Percentiles rank a stretch among this genome's conserved stretches.
phyloP scores from a whole-genome alignment of 2,113 vertebrate species.

The Serinus canaria region DNA sequence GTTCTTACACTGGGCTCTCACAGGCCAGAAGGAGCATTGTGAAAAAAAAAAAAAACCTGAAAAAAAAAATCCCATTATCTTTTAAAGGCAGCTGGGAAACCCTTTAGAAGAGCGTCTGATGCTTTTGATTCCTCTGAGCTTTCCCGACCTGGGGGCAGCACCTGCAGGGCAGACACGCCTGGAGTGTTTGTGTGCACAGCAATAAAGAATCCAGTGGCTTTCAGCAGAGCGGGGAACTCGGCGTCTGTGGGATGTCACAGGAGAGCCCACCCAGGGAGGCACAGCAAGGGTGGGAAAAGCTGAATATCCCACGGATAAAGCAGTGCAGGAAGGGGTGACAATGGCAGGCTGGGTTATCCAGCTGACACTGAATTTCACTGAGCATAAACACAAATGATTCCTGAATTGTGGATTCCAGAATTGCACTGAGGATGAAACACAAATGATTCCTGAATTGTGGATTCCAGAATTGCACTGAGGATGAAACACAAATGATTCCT shows the following conservation, averaged over 20 bases:
- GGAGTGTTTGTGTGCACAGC: neutral
- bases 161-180: neutral
- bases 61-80: neutral
- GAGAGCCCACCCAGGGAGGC: neutral
- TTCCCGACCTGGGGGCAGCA: neutral
- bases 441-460: neutral
- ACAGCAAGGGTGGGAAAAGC: neutral
- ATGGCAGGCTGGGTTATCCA: accelerated
- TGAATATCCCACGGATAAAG: neutral
- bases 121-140: neutral
- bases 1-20: neutral
- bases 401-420: neutral
- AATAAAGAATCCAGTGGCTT: constrained; percentile 31
- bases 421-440: neutral
- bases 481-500: no score
- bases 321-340: neutral
- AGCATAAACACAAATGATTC: neutral
- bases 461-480: no score
- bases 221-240: neutral
- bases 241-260: neutral
- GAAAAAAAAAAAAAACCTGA: no score
- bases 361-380: accelerated
- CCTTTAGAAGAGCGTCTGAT: neutral
- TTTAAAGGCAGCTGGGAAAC: neutral
- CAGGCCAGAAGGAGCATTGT: neutral